These are phyloP conservation scores for Troides helena DNA, from an alignment of 2,888 invertebrate species.

Conservation along the genomic window DNA sequence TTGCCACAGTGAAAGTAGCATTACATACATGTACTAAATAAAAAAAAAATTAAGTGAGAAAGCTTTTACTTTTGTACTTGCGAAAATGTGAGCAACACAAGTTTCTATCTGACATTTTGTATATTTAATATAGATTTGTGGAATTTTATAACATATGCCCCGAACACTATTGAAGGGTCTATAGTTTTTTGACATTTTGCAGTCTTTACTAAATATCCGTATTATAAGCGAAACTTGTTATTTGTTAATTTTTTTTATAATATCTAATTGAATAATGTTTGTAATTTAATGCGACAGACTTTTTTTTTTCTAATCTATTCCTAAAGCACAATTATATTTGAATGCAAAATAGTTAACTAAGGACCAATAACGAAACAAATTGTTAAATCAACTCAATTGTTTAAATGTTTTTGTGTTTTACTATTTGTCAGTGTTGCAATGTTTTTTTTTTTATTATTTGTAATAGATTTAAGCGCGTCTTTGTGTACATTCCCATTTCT, in stretches of 20 bases:
- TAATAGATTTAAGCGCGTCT: constrained; percentile 49
- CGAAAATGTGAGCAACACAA: not conserved
- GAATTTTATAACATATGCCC: constrained; percentile 6
- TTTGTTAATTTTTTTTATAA: constrained; percentile 29
- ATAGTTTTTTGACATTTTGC: constrained; percentile 1
- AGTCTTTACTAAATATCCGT: constrained; percentile 11
- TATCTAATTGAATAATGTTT: constrained; percentile 17
- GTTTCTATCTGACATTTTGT: constrained; percentile 13
- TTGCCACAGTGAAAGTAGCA: constrained; percentile 40
- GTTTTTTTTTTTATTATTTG: constrained; percentile 3
- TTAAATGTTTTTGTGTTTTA: not conserved
- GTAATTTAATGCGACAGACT: not conserved
- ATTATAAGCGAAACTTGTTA: constrained; percentile 35
- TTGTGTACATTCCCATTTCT: constrained; percentile 61
- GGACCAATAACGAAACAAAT: constrained; percentile 27
- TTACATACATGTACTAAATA: constrained; percentile 39
- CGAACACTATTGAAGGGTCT: constrained; percentile 36
- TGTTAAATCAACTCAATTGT: not conserved
- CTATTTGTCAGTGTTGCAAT: constrained; percentile 31
- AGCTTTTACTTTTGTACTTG: constrained; percentile 58
- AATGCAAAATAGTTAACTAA: constrained; percentile 22
- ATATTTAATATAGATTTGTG: constrained; percentile 30
- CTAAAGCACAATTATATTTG: constrained; percentile 25
- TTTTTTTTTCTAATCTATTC: constrained; percentile 10
- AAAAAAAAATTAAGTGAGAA: not conserved